Conservation (phyloP, 2,888 invertebrate species). For the Drosophila limbata region DNA sequence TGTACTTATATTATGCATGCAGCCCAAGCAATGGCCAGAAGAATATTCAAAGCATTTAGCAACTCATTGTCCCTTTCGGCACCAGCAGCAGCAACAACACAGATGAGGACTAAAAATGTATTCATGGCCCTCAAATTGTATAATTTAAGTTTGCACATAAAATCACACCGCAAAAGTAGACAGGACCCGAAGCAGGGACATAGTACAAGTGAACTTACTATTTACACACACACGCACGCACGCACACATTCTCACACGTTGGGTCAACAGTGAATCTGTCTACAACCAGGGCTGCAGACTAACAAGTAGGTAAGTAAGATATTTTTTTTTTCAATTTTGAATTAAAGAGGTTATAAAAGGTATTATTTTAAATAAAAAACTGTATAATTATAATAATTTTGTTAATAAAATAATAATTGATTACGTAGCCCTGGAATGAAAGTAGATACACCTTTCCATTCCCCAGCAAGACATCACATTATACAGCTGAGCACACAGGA, state of each 20-base stretch:
- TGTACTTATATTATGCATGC: constrained; percentile 73
- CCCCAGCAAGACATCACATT: constrained; percentile 42
- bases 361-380: too few relatives aligned
- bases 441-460: neutral
- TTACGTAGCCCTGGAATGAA: constrained; percentile 31
- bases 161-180: constrained; percentile 76
- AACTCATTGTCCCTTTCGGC: constrained; percentile 78
- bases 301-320: too few relatives aligned
- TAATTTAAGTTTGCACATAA: constrained; percentile 82
- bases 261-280: constrained; percentile 21
- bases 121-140: constrained; percentile 77
- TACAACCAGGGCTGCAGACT: constrained; percentile 36
- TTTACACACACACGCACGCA: constrained; percentile 12
- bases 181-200: constrained; percentile 39
- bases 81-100: constrained; percentile 29
- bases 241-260: constrained; percentile 6
- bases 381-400: too few relatives aligned
- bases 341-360: too few relatives aligned
- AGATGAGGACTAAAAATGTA: constrained; percentile 62
- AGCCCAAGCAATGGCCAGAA: constrained; percentile 71
- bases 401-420: too few relatives aligned
- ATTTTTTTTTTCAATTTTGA: too few relatives aligned
- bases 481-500: constrained; percentile 61
- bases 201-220: constrained; percentile 31
- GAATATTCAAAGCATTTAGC: constrained; percentile 81